These are phyloP conservation scores for Alosa sapidissima DNA, from an alignment of 2,797 vertebrate species.

Conservation along the genomic window DNA sequence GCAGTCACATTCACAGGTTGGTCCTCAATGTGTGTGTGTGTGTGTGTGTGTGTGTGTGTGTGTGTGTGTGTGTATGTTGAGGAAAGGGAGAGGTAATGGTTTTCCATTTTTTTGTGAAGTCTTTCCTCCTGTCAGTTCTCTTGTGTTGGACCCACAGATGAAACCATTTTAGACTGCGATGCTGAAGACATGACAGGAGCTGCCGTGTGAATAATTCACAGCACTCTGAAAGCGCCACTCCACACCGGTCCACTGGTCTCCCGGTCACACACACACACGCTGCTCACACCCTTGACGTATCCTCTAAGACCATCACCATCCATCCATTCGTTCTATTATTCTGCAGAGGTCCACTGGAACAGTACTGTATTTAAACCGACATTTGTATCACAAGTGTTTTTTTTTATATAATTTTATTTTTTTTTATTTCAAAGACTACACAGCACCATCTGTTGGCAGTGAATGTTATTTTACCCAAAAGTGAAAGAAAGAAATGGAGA, in stretches of 20 bases:
- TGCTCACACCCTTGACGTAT: not conserved
- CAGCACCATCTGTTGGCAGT: conserved; percentile 39
- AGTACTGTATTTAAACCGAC: not conserved
- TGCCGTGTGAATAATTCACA: conserved; percentile 1
- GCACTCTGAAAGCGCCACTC: not conserved
- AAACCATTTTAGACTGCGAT: not conserved
- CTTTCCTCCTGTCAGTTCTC: not conserved
- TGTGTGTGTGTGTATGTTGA: not conserved
- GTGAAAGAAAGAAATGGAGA: conserved; percentile 23
- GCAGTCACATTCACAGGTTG: not conserved
- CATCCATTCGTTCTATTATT: not conserved
- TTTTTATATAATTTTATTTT: conserved; percentile 23
- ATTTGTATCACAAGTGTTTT: conserved; percentile 23
- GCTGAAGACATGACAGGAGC: not conserved
- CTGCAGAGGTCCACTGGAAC: not conserved
- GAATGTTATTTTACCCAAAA: conserved; percentile 22
- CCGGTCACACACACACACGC: not conserved
- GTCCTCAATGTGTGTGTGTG: not conserved
- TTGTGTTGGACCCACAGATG: not conserved
- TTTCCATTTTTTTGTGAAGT: not conserved
- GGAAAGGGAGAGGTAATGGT: not conserved
- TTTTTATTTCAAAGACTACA: conserved; percentile 29
- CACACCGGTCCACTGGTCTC: not conserved
- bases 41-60: not conserved
- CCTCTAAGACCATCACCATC: not conserved